These are phyloP conservation scores for Hylyphantes graminicola DNA, from an alignment of 1,140 invertebrate genomes.

Conservation along the genomic window DNA sequence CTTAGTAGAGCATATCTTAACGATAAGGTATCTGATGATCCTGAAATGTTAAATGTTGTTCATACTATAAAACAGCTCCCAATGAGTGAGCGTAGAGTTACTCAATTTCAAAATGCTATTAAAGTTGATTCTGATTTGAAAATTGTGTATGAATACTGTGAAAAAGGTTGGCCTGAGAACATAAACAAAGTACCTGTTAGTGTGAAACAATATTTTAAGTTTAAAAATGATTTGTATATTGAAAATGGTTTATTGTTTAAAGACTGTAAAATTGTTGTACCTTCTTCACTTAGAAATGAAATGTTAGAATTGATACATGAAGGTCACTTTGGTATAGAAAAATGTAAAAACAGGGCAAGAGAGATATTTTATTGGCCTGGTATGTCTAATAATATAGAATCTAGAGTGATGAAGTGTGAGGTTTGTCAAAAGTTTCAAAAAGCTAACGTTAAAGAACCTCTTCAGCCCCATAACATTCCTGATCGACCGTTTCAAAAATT, in stretches of 20 bases:
- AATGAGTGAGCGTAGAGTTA: conserved; percentile 6
- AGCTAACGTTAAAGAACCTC: conserved; percentile 6
- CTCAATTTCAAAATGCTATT: conserved; percentile 17
- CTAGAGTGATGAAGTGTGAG: background rate
- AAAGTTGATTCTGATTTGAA: background rate
- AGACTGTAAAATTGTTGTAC: conserved; percentile 65
- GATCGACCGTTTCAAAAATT: conserved; percentile 15
- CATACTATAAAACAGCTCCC: conserved; percentile 6
- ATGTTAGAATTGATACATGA: conserved; percentile 65
- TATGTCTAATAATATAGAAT: background rate
- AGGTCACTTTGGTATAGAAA: conserved; percentile 65
- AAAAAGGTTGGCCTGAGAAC: conserved; percentile 61
- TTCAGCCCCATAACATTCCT: conserved; percentile 6
- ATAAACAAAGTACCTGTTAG: background rate
- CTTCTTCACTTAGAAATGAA: conserved; percentile 62
- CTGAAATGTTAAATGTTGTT: background rate
- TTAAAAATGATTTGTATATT: conserved; percentile 62
- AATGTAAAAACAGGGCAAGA: conserved; percentile 38
- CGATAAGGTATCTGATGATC: conserved; percentile 13
- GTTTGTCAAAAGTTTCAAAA: conserved; percentile 25
- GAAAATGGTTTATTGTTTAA: conserved; percentile 64
- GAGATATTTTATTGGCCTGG: conserved; percentile 31
- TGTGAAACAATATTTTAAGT: conserved; percentile 3
- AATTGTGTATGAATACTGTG: background rate
- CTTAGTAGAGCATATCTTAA: conserved; percentile 47